A percentile compares a stretch with the other conserved stretches of the same genome.
Evolutionary conservation across 2,888 invertebrate genomes (phyloP).

Genomic region (Andrena camellia): DNA sequence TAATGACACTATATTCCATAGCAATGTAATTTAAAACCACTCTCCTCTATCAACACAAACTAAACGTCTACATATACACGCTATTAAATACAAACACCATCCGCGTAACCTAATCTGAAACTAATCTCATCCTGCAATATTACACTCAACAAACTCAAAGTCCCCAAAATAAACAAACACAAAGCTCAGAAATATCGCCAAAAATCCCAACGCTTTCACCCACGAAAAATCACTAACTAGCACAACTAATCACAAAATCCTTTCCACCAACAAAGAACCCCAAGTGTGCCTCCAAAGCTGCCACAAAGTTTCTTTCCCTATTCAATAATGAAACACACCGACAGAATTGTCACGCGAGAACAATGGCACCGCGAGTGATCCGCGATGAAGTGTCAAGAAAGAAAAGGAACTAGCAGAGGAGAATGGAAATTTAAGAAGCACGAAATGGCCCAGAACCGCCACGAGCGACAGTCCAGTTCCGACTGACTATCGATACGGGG

Average conservation of each 20-base stretch:
- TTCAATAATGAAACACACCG: neutral
- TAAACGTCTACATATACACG: too few species aligned
- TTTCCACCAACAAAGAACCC: neutral
- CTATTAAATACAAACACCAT: too few species aligned
- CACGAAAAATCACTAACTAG: neutral
- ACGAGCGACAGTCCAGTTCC: constrained; percentile 62
- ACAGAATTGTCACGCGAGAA: neutral
- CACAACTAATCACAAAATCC: neutral
- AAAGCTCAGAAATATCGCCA: neutral
- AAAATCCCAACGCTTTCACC: neutral
- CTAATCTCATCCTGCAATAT: too few species aligned
- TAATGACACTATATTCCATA: too few species aligned
- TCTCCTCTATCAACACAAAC: too few species aligned
- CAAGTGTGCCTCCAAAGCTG: too few species aligned
- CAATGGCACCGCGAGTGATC: neutral
- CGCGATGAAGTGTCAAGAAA: neutral
- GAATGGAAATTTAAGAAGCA: neutral
- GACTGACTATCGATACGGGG: constrained; percentile 72
- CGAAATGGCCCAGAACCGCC: constrained; percentile 50
- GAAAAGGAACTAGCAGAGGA: too few species aligned
- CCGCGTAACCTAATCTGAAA: too few species aligned
- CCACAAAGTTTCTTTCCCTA: too few species aligned
- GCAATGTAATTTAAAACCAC: too few species aligned
- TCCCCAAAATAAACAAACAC: neutral
- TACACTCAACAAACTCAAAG: neutral